Evolutionary conservation across 2,888 invertebrate species (phyloP), one percentile per base, ranked within the genome.

Genomic region (Kuschelorhynchus macadamiae): DNA sequence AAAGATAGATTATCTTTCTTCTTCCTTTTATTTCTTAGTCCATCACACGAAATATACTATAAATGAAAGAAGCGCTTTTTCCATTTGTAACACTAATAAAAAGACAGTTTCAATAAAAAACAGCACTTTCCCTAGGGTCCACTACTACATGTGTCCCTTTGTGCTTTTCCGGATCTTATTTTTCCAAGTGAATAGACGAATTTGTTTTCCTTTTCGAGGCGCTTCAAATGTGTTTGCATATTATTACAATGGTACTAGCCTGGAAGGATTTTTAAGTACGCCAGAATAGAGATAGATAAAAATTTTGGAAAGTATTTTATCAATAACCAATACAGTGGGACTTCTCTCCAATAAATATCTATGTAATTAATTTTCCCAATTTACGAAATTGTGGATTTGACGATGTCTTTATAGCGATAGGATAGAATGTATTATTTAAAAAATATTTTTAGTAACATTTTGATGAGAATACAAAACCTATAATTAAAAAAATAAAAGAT

Each of bases 11-110:
- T n/a, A n/a, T n/a, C n/a, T n/a, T n/a, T 11, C 11, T 12, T 36
- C 4, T 36, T 36, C 11, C 5, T 36, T 36, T 36, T 7, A 36
- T 11, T 36, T 36, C 11, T 36, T n/a, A 36, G 4, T 36, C 36
- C 11, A 36, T 36, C 36, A 36, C 11, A 9, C 11, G 36, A 36
- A 36, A 3, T 36, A 36, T 11, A 36, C 47, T 21, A 33, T 32
- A 52, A 55, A 39, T 55, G 55, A 55, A 55, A 55, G 55, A 41
- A 55, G 33, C 41, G 55, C 41, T 41, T 55, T 55, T 55, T n/a
- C 55, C 55, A 55, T 55, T 55, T 41, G 55, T 55, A 55, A 55
- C 55, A 55, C 55, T 41, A 41, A 55, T 55, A 55, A 55, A 55
- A 55, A 18, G 41, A 33, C 55, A 55, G 55, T 55, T 55, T 55